Percentiles rank a stretch among this genome's conserved stretches.
phyloP scores from a whole-genome alignment of 2,797 vertebrate genomes.

The Pelochelys cantorii region DNA sequence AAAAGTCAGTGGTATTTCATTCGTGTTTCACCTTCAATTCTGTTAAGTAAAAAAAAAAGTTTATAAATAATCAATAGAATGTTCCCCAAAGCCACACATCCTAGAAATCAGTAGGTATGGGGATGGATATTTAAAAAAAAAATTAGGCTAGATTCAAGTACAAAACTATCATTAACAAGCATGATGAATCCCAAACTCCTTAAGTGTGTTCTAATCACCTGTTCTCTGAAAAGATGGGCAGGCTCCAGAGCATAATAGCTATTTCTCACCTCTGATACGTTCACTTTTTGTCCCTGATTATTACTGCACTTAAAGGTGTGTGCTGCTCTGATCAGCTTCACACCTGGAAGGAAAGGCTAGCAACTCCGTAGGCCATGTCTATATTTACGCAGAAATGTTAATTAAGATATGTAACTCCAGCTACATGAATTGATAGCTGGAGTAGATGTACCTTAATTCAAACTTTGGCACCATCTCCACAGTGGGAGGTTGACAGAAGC shows the following conservation, averaged over 20 bases:
- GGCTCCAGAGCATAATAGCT: neutral
- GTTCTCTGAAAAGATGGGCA: neutral
- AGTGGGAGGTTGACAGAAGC: no score
- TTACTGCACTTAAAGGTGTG: neutral
- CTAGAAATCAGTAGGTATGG: neutral
- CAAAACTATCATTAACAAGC: neutral
- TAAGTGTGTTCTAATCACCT: neutral
- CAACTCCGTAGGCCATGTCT: neutral
- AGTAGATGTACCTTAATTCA: no score
- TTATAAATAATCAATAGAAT: neutral
- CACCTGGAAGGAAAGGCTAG: neutral
- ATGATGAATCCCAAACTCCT: neutral
- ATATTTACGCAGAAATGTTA: no score
- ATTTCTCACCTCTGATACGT: neutral
- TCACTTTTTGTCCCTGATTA: neutral
- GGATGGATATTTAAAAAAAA: neutral
- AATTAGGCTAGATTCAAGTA: neutral
- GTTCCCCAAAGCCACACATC: neutral
- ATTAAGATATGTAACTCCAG: no score
- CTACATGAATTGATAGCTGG: no score
- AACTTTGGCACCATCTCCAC: no score
- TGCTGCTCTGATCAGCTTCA: neutral
- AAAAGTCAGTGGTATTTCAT: neutral
- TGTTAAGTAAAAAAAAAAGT: neutral
- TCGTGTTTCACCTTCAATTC: neutral